A percentile compares a stretch with the other conserved stretches of the same genome.
These are phyloP conservation scores for Bagarius yarrelli DNA, from an alignment of 2,113 vertebrate genomes.

Conservation along the genomic window DNA sequence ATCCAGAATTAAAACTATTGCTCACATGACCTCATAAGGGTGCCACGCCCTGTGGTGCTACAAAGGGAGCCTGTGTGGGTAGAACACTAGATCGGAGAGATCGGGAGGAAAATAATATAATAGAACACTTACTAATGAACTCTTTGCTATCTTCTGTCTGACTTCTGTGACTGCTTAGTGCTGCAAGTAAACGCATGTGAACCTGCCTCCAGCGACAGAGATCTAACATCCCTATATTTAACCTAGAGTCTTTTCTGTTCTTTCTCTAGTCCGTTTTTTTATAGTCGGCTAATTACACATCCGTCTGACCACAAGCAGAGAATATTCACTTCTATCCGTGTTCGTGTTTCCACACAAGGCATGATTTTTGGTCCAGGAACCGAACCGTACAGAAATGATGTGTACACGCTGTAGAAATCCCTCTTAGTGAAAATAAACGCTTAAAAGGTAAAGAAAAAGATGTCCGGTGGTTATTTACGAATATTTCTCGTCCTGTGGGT, in stretches of 20 bases:
- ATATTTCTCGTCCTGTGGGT: constrained; percentile 24
- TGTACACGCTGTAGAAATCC: neutral
- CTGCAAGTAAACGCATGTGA: neutral
- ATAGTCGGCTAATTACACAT: constrained; percentile 2
- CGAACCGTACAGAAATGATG: neutral
- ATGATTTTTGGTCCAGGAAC: neutral
- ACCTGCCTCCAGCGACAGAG: neutral
- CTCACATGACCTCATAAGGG: neutral
- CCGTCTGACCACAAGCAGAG: neutral
- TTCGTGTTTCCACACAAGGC: neutral
- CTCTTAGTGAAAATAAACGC: neutral
- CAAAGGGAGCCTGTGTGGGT: constrained; percentile 10
- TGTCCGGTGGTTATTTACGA: constrained; percentile 24
- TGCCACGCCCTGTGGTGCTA: constrained; percentile 7
- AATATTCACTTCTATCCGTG: neutral
- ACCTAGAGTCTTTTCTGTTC: neutral
- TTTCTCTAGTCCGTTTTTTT: neutral
- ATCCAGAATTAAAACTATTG: neutral
- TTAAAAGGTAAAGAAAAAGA: neutral
- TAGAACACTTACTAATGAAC: neutral
- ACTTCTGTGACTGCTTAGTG: neutral
- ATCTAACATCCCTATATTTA: neutral
- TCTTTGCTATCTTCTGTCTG: neutral
- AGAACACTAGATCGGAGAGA: neutral
- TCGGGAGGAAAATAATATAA: neutral